phyloP scores from a whole-genome alignment of 2,888 invertebrate genomes.

The Sclerodermus sp. region DNA sequence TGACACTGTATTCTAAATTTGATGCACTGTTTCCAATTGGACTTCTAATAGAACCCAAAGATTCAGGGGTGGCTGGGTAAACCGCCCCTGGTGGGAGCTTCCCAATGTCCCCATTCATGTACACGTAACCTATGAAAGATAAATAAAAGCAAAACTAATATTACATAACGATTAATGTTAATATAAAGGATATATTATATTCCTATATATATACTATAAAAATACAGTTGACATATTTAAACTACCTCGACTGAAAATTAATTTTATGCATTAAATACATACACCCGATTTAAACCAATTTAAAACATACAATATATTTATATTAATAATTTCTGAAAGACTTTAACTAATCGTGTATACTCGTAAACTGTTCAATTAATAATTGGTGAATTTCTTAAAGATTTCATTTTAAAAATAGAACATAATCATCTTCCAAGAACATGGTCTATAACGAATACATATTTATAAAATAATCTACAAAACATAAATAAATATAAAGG shows the following conservation, averaged over 20 bases:
- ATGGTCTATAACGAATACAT: not conserved
- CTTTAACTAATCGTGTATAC: not conserved
- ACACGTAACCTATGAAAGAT: slow-evolving; percentile 67
- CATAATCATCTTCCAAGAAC: not conserved
- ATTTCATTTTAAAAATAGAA: too few relatives aligned
- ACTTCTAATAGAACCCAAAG: slow-evolving; percentile 58
- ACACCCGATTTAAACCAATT: not conserved
- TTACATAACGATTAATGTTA: slow-evolving; percentile 1
- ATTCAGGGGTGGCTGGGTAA: slow-evolving; percentile 70
- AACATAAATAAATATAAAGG: too few relatives aligned
- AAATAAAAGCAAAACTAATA: not conserved
- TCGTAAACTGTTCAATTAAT: too few relatives aligned
- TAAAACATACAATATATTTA: slow-evolving; percentile 9
- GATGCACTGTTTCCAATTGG: slow-evolving; percentile 45
- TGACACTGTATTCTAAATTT: slow-evolving; percentile 56
- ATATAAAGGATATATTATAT: slow-evolving; percentile 2
- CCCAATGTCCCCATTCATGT: slow-evolving; percentile 83
- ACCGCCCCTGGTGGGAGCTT: slow-evolving; percentile 74
- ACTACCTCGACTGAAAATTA: too few relatives aligned
- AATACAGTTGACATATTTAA: too few relatives aligned
- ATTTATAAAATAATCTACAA: too few relatives aligned
- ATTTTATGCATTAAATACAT: too few relatives aligned
- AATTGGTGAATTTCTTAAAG: too few relatives aligned
- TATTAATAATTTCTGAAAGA: not conserved
- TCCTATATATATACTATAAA: not conserved